Evolutionary conservation across 1,140 invertebrate species (phyloP), one percentile per base, ranked within the genome.

Genomic region (Drosophila bocqueti): DNA sequence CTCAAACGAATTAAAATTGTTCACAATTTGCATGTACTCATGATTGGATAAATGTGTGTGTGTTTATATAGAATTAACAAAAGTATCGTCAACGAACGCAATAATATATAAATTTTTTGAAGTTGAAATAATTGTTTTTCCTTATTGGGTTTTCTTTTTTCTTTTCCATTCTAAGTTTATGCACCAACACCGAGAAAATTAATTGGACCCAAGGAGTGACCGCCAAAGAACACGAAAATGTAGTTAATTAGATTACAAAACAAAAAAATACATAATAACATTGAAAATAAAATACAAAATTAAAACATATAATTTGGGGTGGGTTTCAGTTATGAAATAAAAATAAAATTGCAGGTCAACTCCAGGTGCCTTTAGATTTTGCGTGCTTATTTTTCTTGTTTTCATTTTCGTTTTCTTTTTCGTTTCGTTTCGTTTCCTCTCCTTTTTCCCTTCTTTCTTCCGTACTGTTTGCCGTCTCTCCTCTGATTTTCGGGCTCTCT

Each of bases 1-100:
- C 26, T 52, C 26, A 18, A 59, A 82, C 54, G 54, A 84, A 64
- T 60, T 63, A 59, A 80, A 67, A 83, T 49, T 31, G 46, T 67
- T 65, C 36, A 31, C 29, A 31, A 31, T 31, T 31, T 67, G 43
- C 21, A n/a, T 31, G 7, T 31, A 7, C 54, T 21, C 46, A 16
- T 38, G 49, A 58, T 73, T 18, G 40, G 34, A 31, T 34, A 8
- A 8, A 6, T 34, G 10, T 34, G 43, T 34, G 43, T 76, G 54
- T 52, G 5, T 52, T 50, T 52, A 26, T 18, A 24, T 18, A 60
- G 31, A 46, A 60, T n/a, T 11, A 43, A 49, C 42, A 43, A 46
- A 52, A 40, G 36, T 40, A 38, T 65, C 16, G 34, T 67, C 21
- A 46, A 13, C 18, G 18, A 11, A 57, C 31, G 29, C 31, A 58